Base-by-base conservation (phyloP, 2,113 vertebrate species). In the Leucopternis melanops region DNA sequence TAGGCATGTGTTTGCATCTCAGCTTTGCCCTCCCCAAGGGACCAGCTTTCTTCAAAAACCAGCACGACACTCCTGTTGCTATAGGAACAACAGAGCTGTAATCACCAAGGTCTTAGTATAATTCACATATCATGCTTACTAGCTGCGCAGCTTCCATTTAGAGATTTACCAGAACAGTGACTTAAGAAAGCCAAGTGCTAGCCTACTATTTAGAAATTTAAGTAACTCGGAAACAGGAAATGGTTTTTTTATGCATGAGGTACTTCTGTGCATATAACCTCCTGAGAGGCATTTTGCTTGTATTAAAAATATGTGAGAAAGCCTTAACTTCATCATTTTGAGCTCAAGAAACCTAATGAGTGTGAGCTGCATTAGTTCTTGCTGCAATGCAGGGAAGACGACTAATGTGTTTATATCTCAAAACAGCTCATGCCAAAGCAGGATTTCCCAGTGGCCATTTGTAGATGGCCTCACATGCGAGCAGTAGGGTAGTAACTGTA, bases 71-170 rank as follows among this genome's bases (percentile, higher is more conserved):
- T 81, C 63, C 54, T 92, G 98, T 98, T 98, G 97, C 97, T 96
- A 98, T 97, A 95, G 98, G 96, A 98, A 98, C 94, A 84, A 19
- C 7, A 38, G 95, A 69, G 81, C 91, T 88, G 54, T 93, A 94
- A 65, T 52, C 97, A 87, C 94, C 88, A 29, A 93, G 92, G 95
- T 69, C 94, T 96, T 71, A 13, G 86, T 45, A 92, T 78, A 90
- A 78, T 88, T 94, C 86, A 61, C 86, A 42, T 65, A 71, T 55
- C 63, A 8, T 11, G 81, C 94, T 81, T 65, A 40, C 69, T n/a
- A 59, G 49, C 78, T 57, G 77, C 81, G 27, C 42, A 54, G 95
- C 91, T 65, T 36, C 93, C 87, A 80, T 47, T 55, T 55, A 15
- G 81, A 83, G 77, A 45, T 31, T 29, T 59, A 78, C 87, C 78